Conservation (phyloP, 2,888 invertebrate species). For the Lasioglossum figueresi region DNA sequence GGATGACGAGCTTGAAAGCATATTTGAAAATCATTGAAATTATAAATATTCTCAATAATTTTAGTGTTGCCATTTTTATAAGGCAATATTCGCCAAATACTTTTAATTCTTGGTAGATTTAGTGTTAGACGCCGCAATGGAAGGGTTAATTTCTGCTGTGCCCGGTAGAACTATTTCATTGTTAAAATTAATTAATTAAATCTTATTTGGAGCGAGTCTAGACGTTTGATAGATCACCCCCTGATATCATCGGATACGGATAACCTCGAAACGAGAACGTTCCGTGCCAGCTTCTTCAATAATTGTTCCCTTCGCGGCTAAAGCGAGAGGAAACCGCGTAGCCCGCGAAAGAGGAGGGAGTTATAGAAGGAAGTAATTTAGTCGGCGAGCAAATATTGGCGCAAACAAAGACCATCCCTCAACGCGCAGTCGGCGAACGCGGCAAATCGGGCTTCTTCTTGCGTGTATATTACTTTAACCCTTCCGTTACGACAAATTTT, state of each 20-base stretch:
- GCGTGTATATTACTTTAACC: constrained; percentile 39
- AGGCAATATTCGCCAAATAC: no score
- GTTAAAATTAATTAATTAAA: background rate
- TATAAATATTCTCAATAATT: no score
- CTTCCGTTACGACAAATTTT: background rate
- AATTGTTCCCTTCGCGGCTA: constrained; percentile 41
- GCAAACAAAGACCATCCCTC: constrained; percentile 61
- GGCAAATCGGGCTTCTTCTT: constrained; percentile 41
- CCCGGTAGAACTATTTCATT: background rate
- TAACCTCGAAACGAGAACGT: background rate
- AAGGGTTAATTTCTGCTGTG: background rate
- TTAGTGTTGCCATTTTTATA: no score
- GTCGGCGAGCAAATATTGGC: constrained; percentile 58
- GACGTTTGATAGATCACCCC: background rate
- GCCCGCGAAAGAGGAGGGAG: constrained; percentile 40
- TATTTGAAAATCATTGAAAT: no score
- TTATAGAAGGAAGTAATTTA: constrained; percentile 66
- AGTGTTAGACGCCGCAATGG: background rate
- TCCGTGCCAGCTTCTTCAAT: constrained; percentile 25
- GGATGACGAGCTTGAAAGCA: no score
- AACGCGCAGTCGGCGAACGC: constrained; percentile 27
- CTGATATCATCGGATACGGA: constrained; percentile 11
- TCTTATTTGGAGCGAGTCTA: background rate
- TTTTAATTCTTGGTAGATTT: no score
- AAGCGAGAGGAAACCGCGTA: constrained; percentile 29